Conservation (phyloP, 1,140 invertebrate species). For the Papilio xuthus region DNA sequence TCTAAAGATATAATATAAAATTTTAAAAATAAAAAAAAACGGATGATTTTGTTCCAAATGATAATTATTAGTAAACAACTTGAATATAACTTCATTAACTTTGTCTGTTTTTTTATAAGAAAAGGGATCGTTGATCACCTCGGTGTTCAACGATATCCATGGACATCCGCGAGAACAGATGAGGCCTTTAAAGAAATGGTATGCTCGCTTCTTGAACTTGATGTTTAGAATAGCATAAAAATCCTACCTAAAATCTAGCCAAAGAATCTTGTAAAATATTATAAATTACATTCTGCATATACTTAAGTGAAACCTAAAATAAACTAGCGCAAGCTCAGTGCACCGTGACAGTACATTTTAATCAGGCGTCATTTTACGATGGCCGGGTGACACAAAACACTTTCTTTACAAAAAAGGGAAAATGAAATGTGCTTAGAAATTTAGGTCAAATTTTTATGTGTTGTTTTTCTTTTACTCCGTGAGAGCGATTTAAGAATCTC, state of each 20-base stretch:
- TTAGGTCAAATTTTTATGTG: constrained; percentile 29
- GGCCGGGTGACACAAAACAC: constrained; percentile 19
- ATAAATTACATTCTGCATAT: constrained; percentile 7
- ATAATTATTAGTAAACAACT: background rate
- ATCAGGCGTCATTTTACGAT: constrained; percentile 17
- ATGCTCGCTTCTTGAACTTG: too few relatives aligned
- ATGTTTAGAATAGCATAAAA: too few relatives aligned
- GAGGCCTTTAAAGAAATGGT: too few relatives aligned
- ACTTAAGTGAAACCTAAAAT: constrained; percentile 14
- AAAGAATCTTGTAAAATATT: background rate
- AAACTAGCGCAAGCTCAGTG: background rate
- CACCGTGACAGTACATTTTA: constrained; percentile 31
- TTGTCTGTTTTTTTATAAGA: too few relatives aligned
- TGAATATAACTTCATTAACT: background rate
- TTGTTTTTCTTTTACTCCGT: constrained; percentile 32
- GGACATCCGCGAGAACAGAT: too few relatives aligned
- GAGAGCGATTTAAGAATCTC: constrained; percentile 6
- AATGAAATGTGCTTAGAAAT: constrained; percentile 35
- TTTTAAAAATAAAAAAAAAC: background rate
- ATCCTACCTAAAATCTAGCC: background rate
- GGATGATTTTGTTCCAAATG: too few relatives aligned
- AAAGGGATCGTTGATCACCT: too few relatives aligned
- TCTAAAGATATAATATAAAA: too few relatives aligned
- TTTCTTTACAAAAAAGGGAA: constrained; percentile 22
- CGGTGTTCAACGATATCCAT: too few relatives aligned